These are phyloP conservation scores for Larimichthys crocea DNA, from an alignment of 2,113 vertebrate species.

Conservation along the genomic window DNA sequence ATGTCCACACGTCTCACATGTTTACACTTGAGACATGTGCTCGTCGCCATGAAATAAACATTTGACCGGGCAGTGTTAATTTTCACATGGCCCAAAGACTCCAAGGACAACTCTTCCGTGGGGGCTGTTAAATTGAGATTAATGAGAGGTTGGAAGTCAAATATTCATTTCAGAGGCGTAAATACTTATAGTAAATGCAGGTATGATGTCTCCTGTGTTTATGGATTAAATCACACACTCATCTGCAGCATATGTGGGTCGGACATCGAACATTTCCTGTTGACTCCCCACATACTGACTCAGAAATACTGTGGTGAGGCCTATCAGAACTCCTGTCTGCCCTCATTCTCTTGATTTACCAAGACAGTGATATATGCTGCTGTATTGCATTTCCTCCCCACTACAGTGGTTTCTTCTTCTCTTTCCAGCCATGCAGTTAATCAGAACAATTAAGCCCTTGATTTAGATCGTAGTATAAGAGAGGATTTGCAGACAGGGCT, in stretches of 20 bases:
- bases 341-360: not conserved
- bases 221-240: not conserved
- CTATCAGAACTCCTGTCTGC: not conserved
- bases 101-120: not conserved
- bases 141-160: not conserved
- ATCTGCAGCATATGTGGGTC: not conserved
- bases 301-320: not conserved
- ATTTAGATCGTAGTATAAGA: slow-evolving; percentile 17
- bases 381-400: slow-evolving; percentile 18
- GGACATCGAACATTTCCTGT: slow-evolving; percentile 32
- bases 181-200: not conserved
- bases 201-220: not conserved
- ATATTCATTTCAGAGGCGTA: not conserved
- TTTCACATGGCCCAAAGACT: slow-evolving; percentile 46
- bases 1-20: slow-evolving; percentile 34
- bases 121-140: slow-evolving; percentile 9
- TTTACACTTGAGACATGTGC: slow-evolving; percentile 34
- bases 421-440: slow-evolving; percentile 13
- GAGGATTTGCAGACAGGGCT: slow-evolving; percentile 44
- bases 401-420: slow-evolving; percentile 34
- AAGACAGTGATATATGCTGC: not conserved
- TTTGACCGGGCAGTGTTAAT: slow-evolving; percentile 43
- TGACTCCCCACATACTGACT: not conserved
- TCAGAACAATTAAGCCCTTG: slow-evolving; percentile 63
- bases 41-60: slow-evolving; percentile 46